Base-by-base conservation (phyloP, 2,888 invertebrate species). In the Disparrhopalites patrizii region DNA sequence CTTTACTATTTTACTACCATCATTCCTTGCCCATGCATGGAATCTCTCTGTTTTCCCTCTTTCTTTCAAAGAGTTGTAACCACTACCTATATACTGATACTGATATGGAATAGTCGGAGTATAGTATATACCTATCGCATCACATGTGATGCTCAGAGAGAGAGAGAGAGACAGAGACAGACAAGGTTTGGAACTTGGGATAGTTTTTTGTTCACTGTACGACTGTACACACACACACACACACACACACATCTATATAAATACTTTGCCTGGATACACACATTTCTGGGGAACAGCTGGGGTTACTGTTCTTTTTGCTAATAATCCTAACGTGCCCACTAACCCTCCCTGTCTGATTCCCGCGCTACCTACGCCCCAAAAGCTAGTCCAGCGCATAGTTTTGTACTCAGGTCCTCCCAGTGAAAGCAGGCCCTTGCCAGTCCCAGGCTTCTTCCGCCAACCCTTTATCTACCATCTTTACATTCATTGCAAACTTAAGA, bases 311-410 rank as follows among this genome's bases (percentile, higher is more conserved):
- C n/a, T n/a, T n/a, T n/a, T n/a, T n/a, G n/a, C n/a, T n/a, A n/a
- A n/a, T n/a, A n/a, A n/a, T 43, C 13, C 51, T 20, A 51, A 27
- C 20, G 51, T 18, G 55, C 55, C 54, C 3, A 13, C 20, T 40
- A 13, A n/a, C 63, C 15, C 38, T 20, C 18, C 25, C 63, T 52
- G 63, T 55, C 61, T 36, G 20, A 33, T 63, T 63, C 63, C 63
- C 63, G 63, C 63, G 63, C 52, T 31, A 33, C 54, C 27, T 50
- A 51, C 65, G 65, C 65, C 57, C 57, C 65, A 57, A 56, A 25
- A 65, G 18, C 50, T 65, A 65, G 51, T 50, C 36, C 65, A 15
- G 18, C 57, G 50, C 65, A 65, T 65, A 56, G 31, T 40, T 40
- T 54, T 28, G 10, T 27, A 25, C 27, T 3, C 25, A 1, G 1